These are phyloP conservation scores for Holothuria glaberrima DNA, from an alignment of 35 echinoderm and acorn worm genomes.

Conservation along the genomic window DNA sequence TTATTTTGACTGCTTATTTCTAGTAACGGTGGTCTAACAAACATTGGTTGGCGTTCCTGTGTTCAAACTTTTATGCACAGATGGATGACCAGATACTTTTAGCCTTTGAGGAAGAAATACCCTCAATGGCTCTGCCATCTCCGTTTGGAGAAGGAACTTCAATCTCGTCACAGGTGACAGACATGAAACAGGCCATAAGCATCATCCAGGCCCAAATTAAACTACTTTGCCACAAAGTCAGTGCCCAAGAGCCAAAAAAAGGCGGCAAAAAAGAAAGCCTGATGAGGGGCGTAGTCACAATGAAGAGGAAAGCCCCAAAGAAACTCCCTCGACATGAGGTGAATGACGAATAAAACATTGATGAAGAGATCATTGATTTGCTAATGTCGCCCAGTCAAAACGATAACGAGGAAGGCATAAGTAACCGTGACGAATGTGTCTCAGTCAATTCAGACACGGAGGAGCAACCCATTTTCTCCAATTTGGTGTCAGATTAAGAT, in stretches of 20 bases:
- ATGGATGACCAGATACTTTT: too few relatives aligned
- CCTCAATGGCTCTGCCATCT: neutral
- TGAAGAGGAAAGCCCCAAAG: too few relatives aligned
- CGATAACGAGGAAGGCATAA: too few relatives aligned
- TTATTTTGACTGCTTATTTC: too few relatives aligned
- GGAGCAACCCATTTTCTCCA: neutral
- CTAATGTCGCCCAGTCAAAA: too few relatives aligned
- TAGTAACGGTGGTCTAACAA: too few relatives aligned
- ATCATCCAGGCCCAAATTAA: neutral
- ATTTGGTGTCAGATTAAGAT: neutral
- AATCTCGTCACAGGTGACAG: neutral
- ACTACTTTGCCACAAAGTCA: neutral
- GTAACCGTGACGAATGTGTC: neutral
- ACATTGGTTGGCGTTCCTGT: too few relatives aligned
- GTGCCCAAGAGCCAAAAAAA: neutral
- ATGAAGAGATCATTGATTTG: too few relatives aligned
- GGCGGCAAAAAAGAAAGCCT: neutral
- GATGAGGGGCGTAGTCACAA: neutral
- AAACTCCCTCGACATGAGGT: too few relatives aligned
- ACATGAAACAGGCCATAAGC: neutral
- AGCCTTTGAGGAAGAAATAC: neutral
- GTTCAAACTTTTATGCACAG: too few relatives aligned
- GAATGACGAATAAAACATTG: too few relatives aligned
- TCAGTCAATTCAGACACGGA: neutral
- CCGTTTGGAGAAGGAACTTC: slow-evolving; percentile 7